Base-by-base conservation (phyloP, 2,888 invertebrate species). In the Tenthredo amoena region DNA sequence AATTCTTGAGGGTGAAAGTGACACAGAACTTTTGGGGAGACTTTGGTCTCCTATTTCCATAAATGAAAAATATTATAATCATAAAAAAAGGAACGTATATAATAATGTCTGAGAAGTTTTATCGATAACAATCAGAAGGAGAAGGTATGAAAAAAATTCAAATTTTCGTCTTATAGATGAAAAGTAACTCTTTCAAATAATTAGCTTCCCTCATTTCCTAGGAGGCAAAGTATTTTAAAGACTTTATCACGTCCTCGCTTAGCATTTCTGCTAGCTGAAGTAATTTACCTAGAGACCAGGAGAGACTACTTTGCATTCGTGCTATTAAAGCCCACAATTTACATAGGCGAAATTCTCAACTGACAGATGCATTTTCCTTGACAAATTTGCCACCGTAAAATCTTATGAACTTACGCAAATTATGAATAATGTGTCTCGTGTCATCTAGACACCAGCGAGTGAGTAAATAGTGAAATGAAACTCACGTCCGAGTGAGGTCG, bases 401-500 rank as follows among this genome's bases (percentile, higher is more conserved):
- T 74, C 10, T 74, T 12, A 1, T 5, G 0, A 47, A 43, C 74
- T 40, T 47, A n/a, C 21, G 74, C 40, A 40, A 43, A 74, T 74
- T 7, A n/a, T 40, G 74, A 40, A 40, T 26, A 74, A 21, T n/a
- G 18, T 21, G 9, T 43, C 50, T 50, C 76, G 50, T 26, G 40
- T 77, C 50, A 31, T 77, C 50, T 18, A 77, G 76, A 31, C 77
- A 31, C 15, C 40, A 18, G 26, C 68, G 68, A 1, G 31, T 15
- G 81, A 21, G 81, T 62, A 62, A 58, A 81, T 62, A 81, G 81
- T 62, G 62, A 81, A 81, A 81, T 62, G 81, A 34, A 77, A 58
- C 37, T 62, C 40, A 37, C 34, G 55, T 18, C 5, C 12, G 7
- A 58, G 31, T 34, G 31, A 79, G 79, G n/a, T 37, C 37, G 62